Percentiles rank a stretch among this genome's conserved stretches.
phyloP scores from a whole-genome alignment of 2,113 vertebrate species.

The Lathamus discolor region DNA sequence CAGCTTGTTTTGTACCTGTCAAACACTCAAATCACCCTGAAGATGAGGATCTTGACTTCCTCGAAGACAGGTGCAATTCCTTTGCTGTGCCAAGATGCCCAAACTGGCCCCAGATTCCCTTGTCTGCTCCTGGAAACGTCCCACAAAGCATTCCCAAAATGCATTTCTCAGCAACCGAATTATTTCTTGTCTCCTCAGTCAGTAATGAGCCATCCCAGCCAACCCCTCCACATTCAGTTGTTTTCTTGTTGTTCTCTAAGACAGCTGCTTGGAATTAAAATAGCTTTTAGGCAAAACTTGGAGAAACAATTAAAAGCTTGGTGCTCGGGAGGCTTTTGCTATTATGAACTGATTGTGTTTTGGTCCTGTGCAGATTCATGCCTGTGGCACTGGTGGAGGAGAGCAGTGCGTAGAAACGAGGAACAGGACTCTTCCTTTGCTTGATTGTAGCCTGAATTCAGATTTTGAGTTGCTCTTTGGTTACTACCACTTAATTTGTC shows the following conservation, averaged over 20 bases:
- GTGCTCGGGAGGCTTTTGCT: slow-evolving; percentile 23
- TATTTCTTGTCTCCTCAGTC: slow-evolving; percentile 19
- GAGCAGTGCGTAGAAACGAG: slow-evolving; percentile 29
- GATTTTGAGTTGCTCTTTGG: not conserved
- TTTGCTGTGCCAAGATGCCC: not conserved
- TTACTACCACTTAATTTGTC: not conserved
- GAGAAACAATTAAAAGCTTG: slow-evolving; percentile 45
- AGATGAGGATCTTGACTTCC: not conserved
- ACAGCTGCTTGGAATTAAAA: slow-evolving; percentile 52
- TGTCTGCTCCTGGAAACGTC: not conserved
- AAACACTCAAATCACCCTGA: accelerated
- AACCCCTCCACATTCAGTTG: slow-evolving; percentile 10
- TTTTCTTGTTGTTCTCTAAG: slow-evolving; percentile 15
- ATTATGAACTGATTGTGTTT: slow-evolving; percentile 12
- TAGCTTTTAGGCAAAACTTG: slow-evolving; percentile 42
- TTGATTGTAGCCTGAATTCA: not conserved
- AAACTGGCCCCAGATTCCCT: not conserved
- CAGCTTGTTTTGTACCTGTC: not conserved
- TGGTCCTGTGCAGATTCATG: not conserved
- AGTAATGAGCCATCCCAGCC: slow-evolving; percentile 17
- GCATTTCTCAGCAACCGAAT: not conserved
- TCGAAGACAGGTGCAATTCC: not conserved
- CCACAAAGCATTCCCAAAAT: not conserved
- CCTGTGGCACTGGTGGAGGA: not conserved
- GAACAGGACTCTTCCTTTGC: not conserved